A percentile compares a stretch with the other conserved stretches of the same genome.
Evolutionary conservation across 2,113 vertebrate species (phyloP).

Genomic region (Sylvietta virens): DNA sequence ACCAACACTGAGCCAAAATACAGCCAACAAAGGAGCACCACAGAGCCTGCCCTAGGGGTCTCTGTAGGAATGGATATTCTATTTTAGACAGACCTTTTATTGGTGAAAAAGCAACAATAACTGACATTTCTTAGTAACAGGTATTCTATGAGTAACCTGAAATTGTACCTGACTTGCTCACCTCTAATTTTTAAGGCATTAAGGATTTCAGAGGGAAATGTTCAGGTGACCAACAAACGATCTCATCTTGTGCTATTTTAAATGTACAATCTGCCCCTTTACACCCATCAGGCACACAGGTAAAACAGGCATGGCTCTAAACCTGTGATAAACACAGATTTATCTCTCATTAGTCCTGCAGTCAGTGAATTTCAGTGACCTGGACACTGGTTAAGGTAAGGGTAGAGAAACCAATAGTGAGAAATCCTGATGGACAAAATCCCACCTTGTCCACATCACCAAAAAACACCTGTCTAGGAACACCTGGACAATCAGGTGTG

Average conservation of each 20-base stretch:
- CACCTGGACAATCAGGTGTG: neutral
- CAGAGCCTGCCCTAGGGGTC: neutral
- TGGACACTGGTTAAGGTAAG: neutral
- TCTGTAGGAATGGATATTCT: neutral
- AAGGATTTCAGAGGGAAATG: neutral
- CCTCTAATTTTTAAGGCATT: neutral
- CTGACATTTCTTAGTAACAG: neutral
- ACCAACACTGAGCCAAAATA: neutral
- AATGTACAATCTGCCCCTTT: neutral
- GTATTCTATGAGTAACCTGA: neutral
- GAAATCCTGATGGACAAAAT: neutral
- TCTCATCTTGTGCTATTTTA: neutral
- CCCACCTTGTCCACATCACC: neutral
- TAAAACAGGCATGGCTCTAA: neutral
- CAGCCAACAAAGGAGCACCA: neutral
- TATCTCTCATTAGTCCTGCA: neutral
- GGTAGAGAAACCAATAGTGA: neutral
- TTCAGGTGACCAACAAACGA: neutral
- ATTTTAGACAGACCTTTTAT: fast-evolving
- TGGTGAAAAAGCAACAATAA: neutral
- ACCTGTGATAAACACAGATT: neutral
- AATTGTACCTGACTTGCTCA: neutral
- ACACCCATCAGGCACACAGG: neutral
- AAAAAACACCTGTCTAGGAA: neutral
- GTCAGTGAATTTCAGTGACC: neutral